A percentile compares a stretch with the other conserved stretches of the same genome.
Conservation (phyloP, 2,797 vertebrate genomes). For the Hydrophis major region DNA sequence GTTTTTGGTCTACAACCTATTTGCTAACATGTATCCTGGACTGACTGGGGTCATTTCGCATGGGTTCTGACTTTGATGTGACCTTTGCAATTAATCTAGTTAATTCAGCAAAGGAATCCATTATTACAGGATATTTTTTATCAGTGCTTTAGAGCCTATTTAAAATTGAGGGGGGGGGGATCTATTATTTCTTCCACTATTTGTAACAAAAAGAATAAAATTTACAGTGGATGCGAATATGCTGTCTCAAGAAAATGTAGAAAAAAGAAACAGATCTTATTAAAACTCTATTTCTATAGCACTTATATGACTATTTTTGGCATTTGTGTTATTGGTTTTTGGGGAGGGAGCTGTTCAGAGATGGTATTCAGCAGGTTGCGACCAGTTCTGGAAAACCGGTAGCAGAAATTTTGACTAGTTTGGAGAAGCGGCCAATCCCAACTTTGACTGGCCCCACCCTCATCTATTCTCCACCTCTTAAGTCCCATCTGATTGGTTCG, state of each 20-base stretch:
- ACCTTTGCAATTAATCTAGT: slow-evolving; percentile 38
- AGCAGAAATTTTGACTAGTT: no score
- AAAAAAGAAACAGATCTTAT: not conserved
- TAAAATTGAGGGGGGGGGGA: not conserved
- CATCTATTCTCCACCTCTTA: no score
- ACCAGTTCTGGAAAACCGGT: no score
- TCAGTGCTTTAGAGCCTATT: slow-evolving; percentile 7
- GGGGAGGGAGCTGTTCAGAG: no score
- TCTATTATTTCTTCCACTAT: not conserved
- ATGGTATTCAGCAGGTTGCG: no score
- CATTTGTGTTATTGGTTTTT: not conserved
- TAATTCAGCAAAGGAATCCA: slow-evolving; percentile 34
- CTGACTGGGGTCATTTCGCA: slow-evolving; percentile 31
- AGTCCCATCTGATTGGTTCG: no score
- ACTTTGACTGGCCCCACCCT: no score
- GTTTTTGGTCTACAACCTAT: not conserved
- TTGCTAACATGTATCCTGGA: slow-evolving; percentile 19
- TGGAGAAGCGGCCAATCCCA: no score
- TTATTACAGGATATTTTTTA: not conserved
- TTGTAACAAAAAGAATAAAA: slow-evolving; percentile 16
- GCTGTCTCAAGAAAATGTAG: not conserved
- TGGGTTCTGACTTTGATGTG: slow-evolving; percentile 49
- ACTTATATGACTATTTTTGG: not conserved
- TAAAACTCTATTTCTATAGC: not conserved
- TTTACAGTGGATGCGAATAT: not conserved